phyloP scores from a whole-genome alignment of 2,113 vertebrate genomes.

The Spheniscus mendiculus region DNA sequence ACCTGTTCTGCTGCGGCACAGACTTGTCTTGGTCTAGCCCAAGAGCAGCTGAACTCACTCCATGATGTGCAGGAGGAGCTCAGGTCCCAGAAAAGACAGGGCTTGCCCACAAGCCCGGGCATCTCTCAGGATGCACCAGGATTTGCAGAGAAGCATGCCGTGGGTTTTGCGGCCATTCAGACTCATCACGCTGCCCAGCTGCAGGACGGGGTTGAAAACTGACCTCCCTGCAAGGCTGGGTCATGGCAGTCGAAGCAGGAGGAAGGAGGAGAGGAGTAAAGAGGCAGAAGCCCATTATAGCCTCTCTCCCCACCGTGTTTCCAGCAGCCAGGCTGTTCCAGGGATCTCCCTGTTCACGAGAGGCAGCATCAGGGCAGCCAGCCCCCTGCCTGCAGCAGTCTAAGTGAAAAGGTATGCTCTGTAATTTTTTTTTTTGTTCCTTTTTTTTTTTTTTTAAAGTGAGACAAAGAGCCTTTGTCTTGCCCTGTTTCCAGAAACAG shows the following conservation, averaged over 20 bases:
- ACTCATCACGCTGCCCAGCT: not conserved
- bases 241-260: not conserved
- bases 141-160: rapidly evolving
- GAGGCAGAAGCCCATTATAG: not conserved
- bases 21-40: not conserved
- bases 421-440: no score
- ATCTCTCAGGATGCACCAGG: not conserved
- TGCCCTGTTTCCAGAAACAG: rapidly evolving
- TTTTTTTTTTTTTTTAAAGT: not conserved
- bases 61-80: not conserved
- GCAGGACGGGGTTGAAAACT: rapidly evolving
- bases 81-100: not conserved
- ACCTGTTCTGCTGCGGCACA: not conserved
- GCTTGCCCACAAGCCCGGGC: not conserved
- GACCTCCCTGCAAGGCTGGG: not conserved
- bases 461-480: not conserved
- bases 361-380: not conserved
- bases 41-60: not conserved
- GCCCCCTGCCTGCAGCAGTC: not conserved
- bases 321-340: not conserved
- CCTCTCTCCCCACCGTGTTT: not conserved
- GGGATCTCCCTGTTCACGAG: not conserved
- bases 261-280: not conserved
- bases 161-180: not conserved
- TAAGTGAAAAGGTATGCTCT: not conserved